These are phyloP conservation scores for Synanthedon formicaeformis DNA, from an alignment of 2,888 invertebrate species.

Conservation along the genomic window DNA sequence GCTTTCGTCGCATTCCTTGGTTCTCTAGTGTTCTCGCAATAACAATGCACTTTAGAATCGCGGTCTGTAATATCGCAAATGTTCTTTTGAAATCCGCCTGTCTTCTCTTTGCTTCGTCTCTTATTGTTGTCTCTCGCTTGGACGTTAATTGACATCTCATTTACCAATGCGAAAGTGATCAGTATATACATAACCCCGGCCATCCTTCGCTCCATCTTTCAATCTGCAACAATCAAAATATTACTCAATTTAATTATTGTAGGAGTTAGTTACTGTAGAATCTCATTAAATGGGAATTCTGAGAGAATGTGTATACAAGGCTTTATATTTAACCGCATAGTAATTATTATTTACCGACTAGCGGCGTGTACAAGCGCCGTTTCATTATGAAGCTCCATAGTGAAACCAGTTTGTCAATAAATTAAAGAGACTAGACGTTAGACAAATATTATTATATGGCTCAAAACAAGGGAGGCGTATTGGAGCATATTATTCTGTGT, in stretches of 20 bases:
- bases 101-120: slow-evolving; percentile 56
- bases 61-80: slow-evolving; percentile 70
- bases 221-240: slow-evolving; percentile 55
- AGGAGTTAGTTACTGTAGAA: too few species aligned
- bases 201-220: slow-evolving; percentile 51
- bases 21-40: slow-evolving; percentile 72
- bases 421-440: not conserved
- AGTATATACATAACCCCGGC: slow-evolving; percentile 52
- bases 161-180: slow-evolving; percentile 55
- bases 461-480: not conserved
- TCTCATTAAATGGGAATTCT: not conserved
- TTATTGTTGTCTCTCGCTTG: slow-evolving; percentile 59
- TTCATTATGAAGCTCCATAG: not conserved
- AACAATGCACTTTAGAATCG: slow-evolving; percentile 74
- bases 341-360: not conserved
- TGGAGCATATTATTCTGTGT: too few species aligned
- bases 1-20: slow-evolving; percentile 75
- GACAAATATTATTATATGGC: not conserved
- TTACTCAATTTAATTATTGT: not conserved
- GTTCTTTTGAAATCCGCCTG: slow-evolving; percentile 63
- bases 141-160: slow-evolving; percentile 60
- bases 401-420: not conserved
- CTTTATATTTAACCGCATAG: not conserved
- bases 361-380: not conserved
- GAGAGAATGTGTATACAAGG: not conserved